Base-by-base conservation (phyloP, 2,797 vertebrate species). In the Hylomyscus alleni region DNA sequence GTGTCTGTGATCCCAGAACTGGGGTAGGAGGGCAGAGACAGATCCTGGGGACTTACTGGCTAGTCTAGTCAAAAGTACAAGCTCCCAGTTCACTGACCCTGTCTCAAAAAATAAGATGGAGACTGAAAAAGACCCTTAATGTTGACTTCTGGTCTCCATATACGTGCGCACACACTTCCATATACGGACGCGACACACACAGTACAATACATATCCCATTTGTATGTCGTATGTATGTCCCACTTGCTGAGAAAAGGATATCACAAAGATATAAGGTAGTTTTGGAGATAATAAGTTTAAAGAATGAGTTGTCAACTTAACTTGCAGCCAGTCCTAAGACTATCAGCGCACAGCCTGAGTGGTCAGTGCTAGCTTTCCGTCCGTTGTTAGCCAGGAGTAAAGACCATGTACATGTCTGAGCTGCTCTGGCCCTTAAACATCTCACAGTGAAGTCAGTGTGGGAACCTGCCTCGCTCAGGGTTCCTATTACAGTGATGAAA, bases 271-370 rank as follows among this genome's bases (percentile, higher is more conserved):
- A 29, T 40, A 75, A 83, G 26, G 81, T 89, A 56, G 14, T 2
- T 95, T 93, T 56, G 10, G 7, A 52, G 75, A 60, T 20, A 76
- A 76, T 47, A 24, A 44, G 22, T 77, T 94, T 40, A 86, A n/a
- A 75, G n/a, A 73, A 6, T 77, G 47, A 31, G 60, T 8, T 89
- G 73, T 97, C n/a, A 95, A 31, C 83, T 82, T 54, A 77, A 40
- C 58, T 31, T 67, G 19, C n/a, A 86, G 56, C n/a, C 22, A 67
- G 31, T 60, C 40, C n/a, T 50, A 52, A 76, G 29, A 22, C 60
- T 77, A 44, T 44, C 31, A 94, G 58, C 91, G 84, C n/a, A 76
- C 19, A 72, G 17, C 52, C 67, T 47, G 31, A 24, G 80, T 52
- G 10, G 56, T 40, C 69, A 54, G 69, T 67, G 67, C 37, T 44